Percentiles rank a stretch among this genome's conserved stretches.
Conservation (phyloP, 2,797 vertebrate genomes). For the Sphenodon punctatus region DNA sequence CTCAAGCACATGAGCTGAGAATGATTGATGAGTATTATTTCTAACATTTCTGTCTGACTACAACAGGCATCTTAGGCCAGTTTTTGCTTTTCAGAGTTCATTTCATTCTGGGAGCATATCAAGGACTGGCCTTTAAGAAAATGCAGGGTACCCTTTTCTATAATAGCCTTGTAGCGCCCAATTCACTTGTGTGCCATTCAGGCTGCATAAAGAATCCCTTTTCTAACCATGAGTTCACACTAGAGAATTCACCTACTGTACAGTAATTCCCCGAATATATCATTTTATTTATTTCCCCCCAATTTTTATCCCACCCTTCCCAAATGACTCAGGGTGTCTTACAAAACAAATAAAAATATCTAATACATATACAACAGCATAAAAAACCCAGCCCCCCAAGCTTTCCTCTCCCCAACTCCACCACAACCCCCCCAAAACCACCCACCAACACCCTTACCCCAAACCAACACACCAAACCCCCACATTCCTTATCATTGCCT, state of each 20-base stretch:
- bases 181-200: neutral
- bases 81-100: neutral
- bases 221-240: neutral
- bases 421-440: too few relatives aligned
- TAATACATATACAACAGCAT: too few relatives aligned
- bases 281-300: too few relatives aligned
- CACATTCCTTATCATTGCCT: too few relatives aligned
- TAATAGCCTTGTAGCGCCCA: neutral
- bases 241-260: neutral
- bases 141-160: neutral
- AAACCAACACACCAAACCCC: too few relatives aligned
- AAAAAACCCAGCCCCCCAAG: too few relatives aligned
- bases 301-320: too few relatives aligned
- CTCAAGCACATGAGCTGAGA: neutral
- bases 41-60: neutral
- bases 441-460: too few relatives aligned
- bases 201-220: neutral
- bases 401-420: too few relatives aligned
- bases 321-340: too few relatives aligned
- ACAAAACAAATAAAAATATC: too few relatives aligned
- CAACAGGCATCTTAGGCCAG: fast-evolving
- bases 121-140: neutral
- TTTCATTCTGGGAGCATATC: neutral
- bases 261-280: too few relatives aligned
- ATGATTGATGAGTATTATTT: neutral